Conservation (phyloP, 2,113 vertebrate genomes). For the Sapajus apella region DNA sequence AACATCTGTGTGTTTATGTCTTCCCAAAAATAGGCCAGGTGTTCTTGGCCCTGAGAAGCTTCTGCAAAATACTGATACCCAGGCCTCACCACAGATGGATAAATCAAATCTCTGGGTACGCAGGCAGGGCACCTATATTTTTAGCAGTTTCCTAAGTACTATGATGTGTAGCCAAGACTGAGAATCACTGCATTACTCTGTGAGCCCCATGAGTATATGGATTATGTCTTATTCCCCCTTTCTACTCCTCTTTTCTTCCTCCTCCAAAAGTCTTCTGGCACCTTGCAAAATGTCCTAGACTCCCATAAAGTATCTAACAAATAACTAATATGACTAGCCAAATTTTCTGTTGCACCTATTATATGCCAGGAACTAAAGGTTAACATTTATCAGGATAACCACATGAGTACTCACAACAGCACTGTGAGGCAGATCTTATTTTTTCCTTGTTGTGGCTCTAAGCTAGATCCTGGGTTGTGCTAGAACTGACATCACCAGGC, state of each 20-base stretch:
- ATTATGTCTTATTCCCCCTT: neutral
- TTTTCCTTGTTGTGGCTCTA: neutral
- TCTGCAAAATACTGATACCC: neutral
- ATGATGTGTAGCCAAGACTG: neutral
- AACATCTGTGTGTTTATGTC: neutral
- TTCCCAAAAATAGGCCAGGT: neutral
- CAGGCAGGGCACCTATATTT: neutral
- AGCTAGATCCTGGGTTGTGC: neutral
- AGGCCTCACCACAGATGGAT: neutral
- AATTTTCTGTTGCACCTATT: neutral
- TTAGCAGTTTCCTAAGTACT: neutral
- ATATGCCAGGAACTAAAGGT: neutral
- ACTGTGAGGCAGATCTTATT: neutral
- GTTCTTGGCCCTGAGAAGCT: neutral
- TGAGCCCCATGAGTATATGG: neutral
- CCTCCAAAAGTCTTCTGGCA: neutral
- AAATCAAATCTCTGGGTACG: neutral
- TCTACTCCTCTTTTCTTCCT: neutral
- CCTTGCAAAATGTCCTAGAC: neutral
- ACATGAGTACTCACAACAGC: neutral
- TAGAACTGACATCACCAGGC: neutral
- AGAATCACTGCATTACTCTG: neutral
- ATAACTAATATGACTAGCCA: neutral
- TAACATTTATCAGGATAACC: neutral
- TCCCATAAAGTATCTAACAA: neutral